Conservation (phyloP, 2,888 invertebrate genomes). For the Eristalinus sepulchralis region DNA sequence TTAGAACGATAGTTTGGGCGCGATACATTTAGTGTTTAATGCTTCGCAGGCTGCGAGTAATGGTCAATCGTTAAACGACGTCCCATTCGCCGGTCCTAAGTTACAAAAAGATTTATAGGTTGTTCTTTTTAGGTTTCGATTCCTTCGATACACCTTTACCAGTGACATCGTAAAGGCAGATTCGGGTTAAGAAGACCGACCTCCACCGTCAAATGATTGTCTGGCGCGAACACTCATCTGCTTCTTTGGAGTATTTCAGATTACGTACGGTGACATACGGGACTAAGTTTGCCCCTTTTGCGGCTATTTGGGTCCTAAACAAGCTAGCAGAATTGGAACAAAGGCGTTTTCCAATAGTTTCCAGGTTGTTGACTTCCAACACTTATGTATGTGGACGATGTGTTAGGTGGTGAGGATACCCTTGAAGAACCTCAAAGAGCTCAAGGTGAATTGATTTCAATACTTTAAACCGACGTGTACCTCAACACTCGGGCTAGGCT, state of each 20-base stretch:
- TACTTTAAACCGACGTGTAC: neutral
- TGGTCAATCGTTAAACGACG: conserved; percentile 9
- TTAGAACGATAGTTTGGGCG: neutral
- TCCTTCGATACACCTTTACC: neutral
- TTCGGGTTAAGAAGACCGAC: neutral
- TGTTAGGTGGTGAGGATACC: neutral
- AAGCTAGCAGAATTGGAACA: neutral
- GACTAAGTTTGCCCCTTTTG: neutral
- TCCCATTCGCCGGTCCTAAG: neutral
- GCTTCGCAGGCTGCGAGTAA: conserved; percentile 1
- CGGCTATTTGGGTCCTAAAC: neutral
- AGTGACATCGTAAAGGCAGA: neutral
- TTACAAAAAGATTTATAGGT: neutral
- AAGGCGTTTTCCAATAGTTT: neutral
- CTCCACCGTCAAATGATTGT: conserved; percentile 5
- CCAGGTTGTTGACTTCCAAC: neutral
- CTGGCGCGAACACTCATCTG: neutral
- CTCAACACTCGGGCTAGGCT: conserved; percentile 5
- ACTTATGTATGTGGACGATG: neutral
- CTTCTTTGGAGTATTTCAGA: neutral
- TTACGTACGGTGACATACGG: neutral
- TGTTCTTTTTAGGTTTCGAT: neutral
- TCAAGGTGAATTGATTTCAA: no score
- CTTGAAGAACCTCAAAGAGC: neutral
- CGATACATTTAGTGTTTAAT: conserved; percentile 5